These are phyloP conservation scores for Neocrepidodera transversa DNA, from an alignment of 2,888 invertebrate species.

Conservation along the genomic window DNA sequence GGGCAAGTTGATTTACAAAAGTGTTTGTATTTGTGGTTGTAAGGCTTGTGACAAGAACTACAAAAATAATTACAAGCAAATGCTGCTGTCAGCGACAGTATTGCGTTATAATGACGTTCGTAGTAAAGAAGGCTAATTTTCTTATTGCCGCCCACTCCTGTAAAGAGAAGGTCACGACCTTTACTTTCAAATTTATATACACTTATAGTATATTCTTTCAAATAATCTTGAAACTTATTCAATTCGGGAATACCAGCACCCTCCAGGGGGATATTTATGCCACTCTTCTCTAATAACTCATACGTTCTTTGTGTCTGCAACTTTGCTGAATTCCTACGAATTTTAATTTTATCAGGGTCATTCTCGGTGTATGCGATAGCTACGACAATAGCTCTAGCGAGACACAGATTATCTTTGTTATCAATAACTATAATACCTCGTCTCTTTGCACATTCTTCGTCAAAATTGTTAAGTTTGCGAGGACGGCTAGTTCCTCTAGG, in stretches of 20 bases:
- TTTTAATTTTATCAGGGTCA: conserved; percentile 22
- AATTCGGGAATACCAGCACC: conserved; percentile 22
- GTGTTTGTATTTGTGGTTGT: neutral
- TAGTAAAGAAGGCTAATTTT: conserved; percentile 28
- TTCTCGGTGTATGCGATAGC: conserved; percentile 29
- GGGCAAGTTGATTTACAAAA: conserved; percentile 20
- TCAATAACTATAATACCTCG: conserved; percentile 23
- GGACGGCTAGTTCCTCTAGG: neutral
- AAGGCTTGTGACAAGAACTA: conserved; percentile 18
- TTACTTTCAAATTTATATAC: conserved; percentile 19
- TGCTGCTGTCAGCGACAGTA: conserved; percentile 21
- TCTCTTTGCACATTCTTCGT: conserved; percentile 24
- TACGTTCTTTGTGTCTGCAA: conserved; percentile 12
- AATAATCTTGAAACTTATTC: conserved; percentile 14
- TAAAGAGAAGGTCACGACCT: conserved; percentile 23
- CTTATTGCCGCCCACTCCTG: neutral
- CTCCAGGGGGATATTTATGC: conserved; percentile 14
- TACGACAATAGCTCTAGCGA: conserved; percentile 36
- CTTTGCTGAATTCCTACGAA: conserved; percentile 19
- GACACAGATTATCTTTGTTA: conserved; percentile 37
- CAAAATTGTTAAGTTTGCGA: conserved; percentile 12
- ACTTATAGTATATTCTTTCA: conserved; percentile 14
- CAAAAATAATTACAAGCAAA: conserved; percentile 27
- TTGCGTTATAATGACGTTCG: conserved; percentile 27
- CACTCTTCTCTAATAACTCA: neutral